These are phyloP conservation scores for Typhlomys cinereus DNA, from an alignment of 2,113 vertebrate genomes.

Conservation along the genomic window DNA sequence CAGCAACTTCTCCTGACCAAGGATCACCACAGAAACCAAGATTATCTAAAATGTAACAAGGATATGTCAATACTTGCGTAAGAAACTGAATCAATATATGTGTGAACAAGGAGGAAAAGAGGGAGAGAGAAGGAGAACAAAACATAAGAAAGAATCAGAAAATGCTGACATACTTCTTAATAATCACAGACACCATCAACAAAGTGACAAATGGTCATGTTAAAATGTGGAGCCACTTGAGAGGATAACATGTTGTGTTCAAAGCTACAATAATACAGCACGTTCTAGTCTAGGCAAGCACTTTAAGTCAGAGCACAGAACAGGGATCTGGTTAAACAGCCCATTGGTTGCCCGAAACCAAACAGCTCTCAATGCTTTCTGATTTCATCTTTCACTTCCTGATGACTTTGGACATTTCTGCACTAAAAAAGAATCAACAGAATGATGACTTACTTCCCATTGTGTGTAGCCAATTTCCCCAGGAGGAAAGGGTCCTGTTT, in stretches of 20 bases:
- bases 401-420: background rate
- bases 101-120: no score
- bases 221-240: background rate
- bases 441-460: background rate
- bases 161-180: slow-evolving; percentile 23
- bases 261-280: background rate
- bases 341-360: background rate
- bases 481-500: background rate
- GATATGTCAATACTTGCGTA: background rate
- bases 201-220: background rate
- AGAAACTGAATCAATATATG: background rate
- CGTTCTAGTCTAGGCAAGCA: background rate
- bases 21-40: background rate
- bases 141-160: background rate
- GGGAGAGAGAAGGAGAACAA: background rate
- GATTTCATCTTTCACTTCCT: background rate
- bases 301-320: background rate
- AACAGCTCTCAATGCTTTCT: background rate
- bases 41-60: background rate
- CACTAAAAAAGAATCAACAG: background rate
- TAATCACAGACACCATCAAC: background rate
- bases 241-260: background rate
- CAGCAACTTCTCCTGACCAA: background rate
- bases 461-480: background rate
- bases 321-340: background rate